A percentile compares a stretch with the other conserved stretches of the same genome.
Conservation (phyloP, 2,113 vertebrate genomes). For the Hydrolagus affinis region DNA sequence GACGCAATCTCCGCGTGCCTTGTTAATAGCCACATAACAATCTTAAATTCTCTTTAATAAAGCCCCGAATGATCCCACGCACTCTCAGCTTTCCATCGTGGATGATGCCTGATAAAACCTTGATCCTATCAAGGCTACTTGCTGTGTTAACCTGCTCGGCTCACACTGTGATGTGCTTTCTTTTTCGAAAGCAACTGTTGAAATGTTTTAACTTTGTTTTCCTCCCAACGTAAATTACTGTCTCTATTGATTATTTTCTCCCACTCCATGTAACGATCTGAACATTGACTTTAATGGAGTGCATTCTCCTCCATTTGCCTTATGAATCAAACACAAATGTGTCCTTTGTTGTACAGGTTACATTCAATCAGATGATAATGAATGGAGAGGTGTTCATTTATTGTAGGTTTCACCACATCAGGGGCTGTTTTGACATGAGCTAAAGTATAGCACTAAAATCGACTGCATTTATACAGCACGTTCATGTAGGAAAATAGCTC, state of each 20-base stretch:
- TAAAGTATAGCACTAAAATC: too few species aligned
- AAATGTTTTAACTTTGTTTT: slow-evolving; percentile 15
- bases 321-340: neutral
- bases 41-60: neutral
- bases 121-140: neutral
- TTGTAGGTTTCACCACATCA: neutral
- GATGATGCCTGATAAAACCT: neutral
- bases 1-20: neutral
- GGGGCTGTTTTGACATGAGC: neutral
- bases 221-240: slow-evolving; percentile 9
- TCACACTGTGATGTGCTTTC: neutral
- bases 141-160: neutral
- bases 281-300: slow-evolving; percentile 17
- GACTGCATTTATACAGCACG: too few species aligned
- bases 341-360: neutral
- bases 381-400: neutral
- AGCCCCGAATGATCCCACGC: too few species aligned
- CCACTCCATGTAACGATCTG: slow-evolving; percentile 13
- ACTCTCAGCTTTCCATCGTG: neutral
- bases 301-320: neutral
- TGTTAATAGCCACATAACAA: neutral
- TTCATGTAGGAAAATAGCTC: too few species aligned
- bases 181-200: neutral
- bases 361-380: neutral
- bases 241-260: slow-evolving; percentile 20